Base-by-base conservation (phyloP, 2,797 vertebrate genomes). In the Micromesistius poutassou region DNA sequence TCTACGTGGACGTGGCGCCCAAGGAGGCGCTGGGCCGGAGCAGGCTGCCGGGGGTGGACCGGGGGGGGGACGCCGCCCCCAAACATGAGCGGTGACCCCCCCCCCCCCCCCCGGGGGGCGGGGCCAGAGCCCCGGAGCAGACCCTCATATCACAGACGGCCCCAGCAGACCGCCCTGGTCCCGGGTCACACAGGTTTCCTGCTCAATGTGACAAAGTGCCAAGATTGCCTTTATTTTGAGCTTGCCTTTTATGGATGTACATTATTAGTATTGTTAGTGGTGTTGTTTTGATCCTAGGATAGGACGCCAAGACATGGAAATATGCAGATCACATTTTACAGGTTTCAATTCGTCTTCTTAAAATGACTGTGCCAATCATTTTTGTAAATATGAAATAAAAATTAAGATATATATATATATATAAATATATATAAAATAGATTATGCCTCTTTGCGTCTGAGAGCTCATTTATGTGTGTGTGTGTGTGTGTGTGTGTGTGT, bases 1-100 rank as follows among this genome's bases (percentile, higher is more conserved):
- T 99, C 74, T 97, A 95, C 74, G 74, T 83, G 0, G 95, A 97
- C 81, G 91, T 91, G 76, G 85, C 78, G 85, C 91, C 88, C 74
- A 97, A 96, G 87, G 95, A 96, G 55, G 82, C 92, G 50, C 82
- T 93, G 0, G 92, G 91, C 77, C 93, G 95, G 70, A 94, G 88
- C 0, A 90, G 94, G 0, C 91, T 96, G 82, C 89, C 90, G 0
- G 89, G 93, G 42, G 87, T 96, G 79, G 96, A 97, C 87, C 90
- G 92, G 71, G 93, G 92, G 71, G 93, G 84, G 0, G 95, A 98
- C 78, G 83, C 89, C 73, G 87, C 93, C 73, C 72, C 91, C 5
- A 98, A 96, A 89, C 96, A 97, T 0, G 97, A 98, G 89, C 96
- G 97, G 85, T 99, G 96, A 98, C 87, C 72, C 10, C 35, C 50